Evolutionary conservation across 2,888 invertebrate species (phyloP).

Genomic region (Hecatera dysodea): DNA sequence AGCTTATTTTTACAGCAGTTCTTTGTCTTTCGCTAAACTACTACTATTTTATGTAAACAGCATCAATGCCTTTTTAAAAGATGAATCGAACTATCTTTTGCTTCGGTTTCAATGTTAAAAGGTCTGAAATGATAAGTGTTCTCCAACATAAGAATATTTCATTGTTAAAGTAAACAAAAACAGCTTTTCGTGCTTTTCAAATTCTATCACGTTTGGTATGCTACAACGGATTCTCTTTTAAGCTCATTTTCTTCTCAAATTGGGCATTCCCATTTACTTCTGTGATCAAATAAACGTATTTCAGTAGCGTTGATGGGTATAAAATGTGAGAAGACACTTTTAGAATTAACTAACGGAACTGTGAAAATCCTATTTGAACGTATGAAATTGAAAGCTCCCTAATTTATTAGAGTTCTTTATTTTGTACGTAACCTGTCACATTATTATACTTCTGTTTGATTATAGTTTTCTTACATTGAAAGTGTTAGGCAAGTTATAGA

Average conservation of each 20-base stretch:
- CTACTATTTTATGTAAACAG: background rate
- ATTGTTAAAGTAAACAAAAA: slow-evolving; percentile 13
- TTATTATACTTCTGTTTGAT: background rate
- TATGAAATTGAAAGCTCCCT: slow-evolving; percentile 7
- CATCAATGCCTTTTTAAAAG: background rate
- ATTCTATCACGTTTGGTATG: slow-evolving; percentile 60
- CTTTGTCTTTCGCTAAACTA: no score
- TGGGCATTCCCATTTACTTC: slow-evolving; percentile 46
- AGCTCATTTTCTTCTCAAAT: slow-evolving; percentile 50
- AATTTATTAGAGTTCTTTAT: slow-evolving; percentile 27
- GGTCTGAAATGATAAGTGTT: background rate
- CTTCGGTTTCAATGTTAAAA: background rate
- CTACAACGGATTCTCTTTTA: slow-evolving; percentile 12
- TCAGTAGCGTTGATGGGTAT: slow-evolving; percentile 37
- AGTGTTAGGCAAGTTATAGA: no score
- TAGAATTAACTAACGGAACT: slow-evolving; percentile 38
- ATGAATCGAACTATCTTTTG: background rate
- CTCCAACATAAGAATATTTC: background rate
- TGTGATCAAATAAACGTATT: slow-evolving; percentile 52
- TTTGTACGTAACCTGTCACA: background rate
- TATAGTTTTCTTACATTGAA: background rate
- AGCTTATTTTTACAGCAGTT: no score
- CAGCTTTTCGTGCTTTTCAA: slow-evolving; percentile 14
- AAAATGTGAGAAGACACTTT: slow-evolving; percentile 39
- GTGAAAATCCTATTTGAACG: slow-evolving; percentile 33